Conservation (phyloP, 2,797 vertebrate genomes). For the Sebastes iracundus region DNA sequence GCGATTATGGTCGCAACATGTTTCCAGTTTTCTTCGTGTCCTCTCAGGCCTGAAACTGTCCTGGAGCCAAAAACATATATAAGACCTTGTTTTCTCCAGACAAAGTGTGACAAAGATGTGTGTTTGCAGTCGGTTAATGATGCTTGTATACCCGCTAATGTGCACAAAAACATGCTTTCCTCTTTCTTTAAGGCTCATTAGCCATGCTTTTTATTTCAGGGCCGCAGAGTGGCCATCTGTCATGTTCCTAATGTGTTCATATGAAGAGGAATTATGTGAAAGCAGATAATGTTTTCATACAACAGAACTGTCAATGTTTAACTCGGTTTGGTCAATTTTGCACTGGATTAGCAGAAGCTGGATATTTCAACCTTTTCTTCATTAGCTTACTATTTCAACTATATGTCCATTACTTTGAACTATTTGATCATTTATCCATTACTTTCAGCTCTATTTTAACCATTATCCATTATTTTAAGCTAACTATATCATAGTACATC, state of each 20-base stretch:
- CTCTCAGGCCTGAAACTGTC: not conserved
- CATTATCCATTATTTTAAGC: not conserved
- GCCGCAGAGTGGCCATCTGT: not conserved
- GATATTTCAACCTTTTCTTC: not conserved
- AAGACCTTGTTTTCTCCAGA: not conserved
- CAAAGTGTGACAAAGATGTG: not conserved
- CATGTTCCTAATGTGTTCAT: not conserved
- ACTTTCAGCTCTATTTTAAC: not conserved
- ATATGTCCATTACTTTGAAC: not conserved
- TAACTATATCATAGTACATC: no score
- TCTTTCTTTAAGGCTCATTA: conserved; percentile 22
- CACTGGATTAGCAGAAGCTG: not conserved
- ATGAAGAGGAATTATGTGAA: not conserved
- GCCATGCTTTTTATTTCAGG: not conserved
- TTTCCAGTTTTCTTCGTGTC: not conserved
- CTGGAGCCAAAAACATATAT: not conserved
- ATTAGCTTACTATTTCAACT: not conserved
- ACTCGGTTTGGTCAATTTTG: not conserved
- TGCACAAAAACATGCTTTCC: not conserved
- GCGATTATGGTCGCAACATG: conserved; percentile 33
- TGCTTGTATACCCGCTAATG: not conserved
- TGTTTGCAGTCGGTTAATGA: conserved; percentile 15
- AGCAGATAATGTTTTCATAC: not conserved
- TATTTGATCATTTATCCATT: not conserved
- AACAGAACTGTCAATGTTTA: not conserved